phyloP scores from a whole-genome alignment of 2,797 vertebrate species.

The Euthynnus affinis region DNA sequence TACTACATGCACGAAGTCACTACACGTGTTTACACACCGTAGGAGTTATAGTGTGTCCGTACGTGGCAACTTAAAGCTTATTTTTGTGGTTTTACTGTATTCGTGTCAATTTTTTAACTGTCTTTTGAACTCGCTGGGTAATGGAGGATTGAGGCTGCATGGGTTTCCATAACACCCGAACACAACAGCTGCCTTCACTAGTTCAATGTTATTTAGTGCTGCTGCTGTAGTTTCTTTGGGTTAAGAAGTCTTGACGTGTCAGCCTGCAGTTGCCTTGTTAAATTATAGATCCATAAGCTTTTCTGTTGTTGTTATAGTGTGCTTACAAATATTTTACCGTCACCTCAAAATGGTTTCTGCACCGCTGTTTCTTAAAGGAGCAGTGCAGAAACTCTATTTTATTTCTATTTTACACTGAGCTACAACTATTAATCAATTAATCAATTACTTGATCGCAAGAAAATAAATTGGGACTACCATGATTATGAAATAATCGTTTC shows the following conservation, averaged over 20 bases:
- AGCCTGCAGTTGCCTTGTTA: neutral
- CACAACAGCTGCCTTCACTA: slow-evolving; percentile 18
- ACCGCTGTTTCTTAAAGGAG: too few relatives aligned
- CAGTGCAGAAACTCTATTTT: too few relatives aligned
- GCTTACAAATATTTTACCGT: too few relatives aligned
- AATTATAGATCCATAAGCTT: neutral
- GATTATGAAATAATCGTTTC: too few relatives aligned
- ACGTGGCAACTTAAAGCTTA: fast-evolving
- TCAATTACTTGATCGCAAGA: too few relatives aligned
- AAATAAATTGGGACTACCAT: too few relatives aligned
- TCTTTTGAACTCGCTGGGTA: neutral
- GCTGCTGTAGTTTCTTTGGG: neutral
- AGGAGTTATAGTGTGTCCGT: neutral
- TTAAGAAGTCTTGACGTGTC: neutral
- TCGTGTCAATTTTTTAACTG: neutral
- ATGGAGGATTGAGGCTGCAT: neutral
- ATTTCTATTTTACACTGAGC: too few relatives aligned
- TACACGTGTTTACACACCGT: fast-evolving
- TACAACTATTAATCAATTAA: too few relatives aligned
- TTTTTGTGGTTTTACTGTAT: neutral
- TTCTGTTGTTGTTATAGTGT: neutral
- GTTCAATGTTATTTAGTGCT: neutral
- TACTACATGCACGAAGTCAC: neutral
- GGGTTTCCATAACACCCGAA: slow-evolving; percentile 17
- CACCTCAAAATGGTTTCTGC: too few relatives aligned